These are phyloP conservation scores for Tholera decimalis DNA, from an alignment of 2,888 invertebrate genomes.

Conservation along the genomic window DNA sequence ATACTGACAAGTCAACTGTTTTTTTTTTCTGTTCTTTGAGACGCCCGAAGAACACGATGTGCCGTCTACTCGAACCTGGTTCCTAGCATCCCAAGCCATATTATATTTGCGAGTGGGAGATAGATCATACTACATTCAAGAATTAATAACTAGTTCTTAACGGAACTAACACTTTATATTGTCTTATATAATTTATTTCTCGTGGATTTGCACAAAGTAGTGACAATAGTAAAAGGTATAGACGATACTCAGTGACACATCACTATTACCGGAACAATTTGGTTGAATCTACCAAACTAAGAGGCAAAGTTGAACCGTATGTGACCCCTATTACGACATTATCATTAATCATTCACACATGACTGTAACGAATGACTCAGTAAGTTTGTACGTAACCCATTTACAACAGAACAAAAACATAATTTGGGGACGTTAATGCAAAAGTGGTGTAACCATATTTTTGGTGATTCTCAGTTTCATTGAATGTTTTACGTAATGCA, in stretches of 20 bases:
- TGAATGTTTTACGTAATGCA: background rate
- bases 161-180: no score
- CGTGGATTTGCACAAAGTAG: no score
- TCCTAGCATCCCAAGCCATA: no score
- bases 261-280: constrained; percentile 8
- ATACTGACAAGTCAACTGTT: no score
- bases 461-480: background rate
- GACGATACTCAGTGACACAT: background rate
- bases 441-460: constrained; percentile 30
- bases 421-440: constrained; percentile 30
- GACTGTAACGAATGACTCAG: constrained; percentile 70
- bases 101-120: no score
- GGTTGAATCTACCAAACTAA: constrained; percentile 12
- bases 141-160: no score
- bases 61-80: no score
- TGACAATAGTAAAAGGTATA: no score
- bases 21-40: no score
- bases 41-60: no score
- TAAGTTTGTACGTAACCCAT: constrained; percentile 53
- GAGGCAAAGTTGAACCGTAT: constrained; percentile 18
- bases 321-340: constrained; percentile 1
- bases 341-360: constrained; percentile 71
- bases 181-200: no score
- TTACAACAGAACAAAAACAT: constrained; percentile 53
- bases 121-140: no score